Conservation (phyloP, 2,888 invertebrate genomes). For the Archaeoteleia sp. region DNA sequence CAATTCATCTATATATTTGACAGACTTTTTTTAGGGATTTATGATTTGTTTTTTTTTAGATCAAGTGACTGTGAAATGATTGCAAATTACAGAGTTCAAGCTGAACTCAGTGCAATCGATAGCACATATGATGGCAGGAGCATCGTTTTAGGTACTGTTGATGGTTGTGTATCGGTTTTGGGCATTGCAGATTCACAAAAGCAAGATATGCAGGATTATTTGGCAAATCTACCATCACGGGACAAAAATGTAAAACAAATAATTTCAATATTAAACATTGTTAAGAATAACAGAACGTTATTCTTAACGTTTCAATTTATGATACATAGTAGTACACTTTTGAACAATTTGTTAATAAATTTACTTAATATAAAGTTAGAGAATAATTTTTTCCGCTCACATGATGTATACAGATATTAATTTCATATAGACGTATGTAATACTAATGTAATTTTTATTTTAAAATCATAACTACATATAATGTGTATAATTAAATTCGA, state of each 20-base stretch:
- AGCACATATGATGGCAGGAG: constrained; percentile 89
- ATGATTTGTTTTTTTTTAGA: constrained; percentile 74
- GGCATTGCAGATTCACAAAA: constrained; percentile 85
- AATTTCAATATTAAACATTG: background rate
- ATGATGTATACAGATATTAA: too few relatives aligned
- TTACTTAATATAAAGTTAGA: too few relatives aligned
- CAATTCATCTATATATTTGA: too few relatives aligned
- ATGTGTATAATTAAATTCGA: too few relatives aligned
- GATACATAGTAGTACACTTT: too few relatives aligned
- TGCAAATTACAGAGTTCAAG: constrained; percentile 93
- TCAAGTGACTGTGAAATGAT: constrained; percentile 92
- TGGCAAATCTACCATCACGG: constrained; percentile 82
- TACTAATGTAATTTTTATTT: too few relatives aligned
- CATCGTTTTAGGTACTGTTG: constrained; percentile 91
- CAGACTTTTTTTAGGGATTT: constrained; percentile 1
- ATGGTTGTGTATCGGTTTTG: constrained; percentile 94
- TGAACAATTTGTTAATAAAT: too few relatives aligned
- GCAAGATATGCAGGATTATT: constrained; percentile 80
- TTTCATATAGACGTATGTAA: too few relatives aligned
- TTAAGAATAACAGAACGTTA: too few relatives aligned
- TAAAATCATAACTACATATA: too few relatives aligned
- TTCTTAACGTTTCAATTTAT: too few relatives aligned
- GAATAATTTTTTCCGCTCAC: too few relatives aligned
- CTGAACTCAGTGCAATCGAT: constrained; percentile 90
- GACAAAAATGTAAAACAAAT: constrained; percentile 78